Evolutionary conservation across 2,888 invertebrate genomes (phyloP).

Genomic region (Parnassius glacialis): DNA sequence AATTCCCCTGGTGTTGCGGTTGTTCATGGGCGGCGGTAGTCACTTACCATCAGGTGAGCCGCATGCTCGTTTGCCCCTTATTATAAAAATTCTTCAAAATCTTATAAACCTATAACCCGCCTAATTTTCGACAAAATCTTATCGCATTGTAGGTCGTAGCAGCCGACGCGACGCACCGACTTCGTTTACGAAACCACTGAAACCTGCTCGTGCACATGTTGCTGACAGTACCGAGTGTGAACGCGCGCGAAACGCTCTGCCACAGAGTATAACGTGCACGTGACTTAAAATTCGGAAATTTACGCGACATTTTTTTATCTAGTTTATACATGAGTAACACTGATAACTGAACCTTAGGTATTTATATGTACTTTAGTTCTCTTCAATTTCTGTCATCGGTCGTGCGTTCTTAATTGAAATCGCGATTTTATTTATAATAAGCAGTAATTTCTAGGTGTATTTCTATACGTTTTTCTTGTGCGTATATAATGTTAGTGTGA

Average conservation of each 20-base stretch:
- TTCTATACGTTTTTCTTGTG: conserved; percentile 3
- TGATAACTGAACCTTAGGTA: conserved; percentile 4
- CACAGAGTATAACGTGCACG: conserved; percentile 28
- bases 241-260: background rate
- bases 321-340: background rate
- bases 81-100: too few species aligned
- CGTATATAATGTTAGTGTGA: background rate
- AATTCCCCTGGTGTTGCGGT: too few species aligned
- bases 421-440: background rate
- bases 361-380: conserved; percentile 9
- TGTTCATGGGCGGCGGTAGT: too few species aligned
- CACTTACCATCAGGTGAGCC: too few species aligned
- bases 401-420: background rate
- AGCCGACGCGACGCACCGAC: background rate
- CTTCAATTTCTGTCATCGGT: background rate
- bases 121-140: background rate
- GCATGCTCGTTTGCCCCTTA: too few species aligned
- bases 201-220: background rate
- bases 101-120: background rate
- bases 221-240: background rate
- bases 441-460: conserved; percentile 3
- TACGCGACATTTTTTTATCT: conserved; percentile 17
- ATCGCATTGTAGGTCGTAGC: background rate
- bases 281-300: conserved; percentile 26
- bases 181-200: background rate